Percentiles rank a stretch among this genome's conserved stretches.
These are phyloP conservation scores for Musca vetustissima DNA, from an alignment of 1,140 invertebrate genomes.

Conservation along the genomic window DNA sequence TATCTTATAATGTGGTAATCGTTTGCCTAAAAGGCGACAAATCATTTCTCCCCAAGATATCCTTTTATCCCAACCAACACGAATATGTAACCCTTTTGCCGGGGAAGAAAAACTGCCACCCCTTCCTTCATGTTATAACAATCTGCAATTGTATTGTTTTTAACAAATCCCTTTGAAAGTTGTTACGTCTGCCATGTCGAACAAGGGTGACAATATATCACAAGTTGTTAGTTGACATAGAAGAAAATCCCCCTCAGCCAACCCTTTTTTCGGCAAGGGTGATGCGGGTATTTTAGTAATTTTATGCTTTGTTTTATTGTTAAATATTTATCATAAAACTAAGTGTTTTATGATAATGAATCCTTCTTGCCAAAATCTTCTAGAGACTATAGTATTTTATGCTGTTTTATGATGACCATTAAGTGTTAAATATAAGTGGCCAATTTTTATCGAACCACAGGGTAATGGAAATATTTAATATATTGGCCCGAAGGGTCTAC, in stretches of 20 bases:
- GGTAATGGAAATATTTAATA: background rate
- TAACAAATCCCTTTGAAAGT: slow-evolving; percentile 4
- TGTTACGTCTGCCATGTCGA: background rate
- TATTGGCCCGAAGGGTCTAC: no score
- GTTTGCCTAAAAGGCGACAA: slow-evolving; percentile 25
- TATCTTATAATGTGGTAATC: slow-evolving; percentile 27
- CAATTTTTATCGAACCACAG: slow-evolving; percentile 17
- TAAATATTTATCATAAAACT: slow-evolving; percentile 9
- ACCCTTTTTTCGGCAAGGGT: no score
- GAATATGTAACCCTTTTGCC: background rate
- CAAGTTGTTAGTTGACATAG: slow-evolving; percentile 4
- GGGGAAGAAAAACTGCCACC: background rate
- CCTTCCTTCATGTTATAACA: background rate
- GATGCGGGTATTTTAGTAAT: no score
- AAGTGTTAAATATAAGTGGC: slow-evolving; percentile 22
- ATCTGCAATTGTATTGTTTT: background rate
- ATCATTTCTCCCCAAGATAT: slow-evolving; percentile 11
- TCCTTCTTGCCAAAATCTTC: background rate
- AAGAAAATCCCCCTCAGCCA: no score
- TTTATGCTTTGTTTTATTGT: background rate
- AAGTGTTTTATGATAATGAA: slow-evolving; percentile 23
- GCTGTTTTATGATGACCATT: slow-evolving; percentile 16
- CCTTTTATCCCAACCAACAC: background rate
- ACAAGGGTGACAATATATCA: slow-evolving; percentile 26
- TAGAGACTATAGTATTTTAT: background rate